Base-by-base conservation (phyloP, 2,113 vertebrate species). In the Chionodraco myersi region DNA sequence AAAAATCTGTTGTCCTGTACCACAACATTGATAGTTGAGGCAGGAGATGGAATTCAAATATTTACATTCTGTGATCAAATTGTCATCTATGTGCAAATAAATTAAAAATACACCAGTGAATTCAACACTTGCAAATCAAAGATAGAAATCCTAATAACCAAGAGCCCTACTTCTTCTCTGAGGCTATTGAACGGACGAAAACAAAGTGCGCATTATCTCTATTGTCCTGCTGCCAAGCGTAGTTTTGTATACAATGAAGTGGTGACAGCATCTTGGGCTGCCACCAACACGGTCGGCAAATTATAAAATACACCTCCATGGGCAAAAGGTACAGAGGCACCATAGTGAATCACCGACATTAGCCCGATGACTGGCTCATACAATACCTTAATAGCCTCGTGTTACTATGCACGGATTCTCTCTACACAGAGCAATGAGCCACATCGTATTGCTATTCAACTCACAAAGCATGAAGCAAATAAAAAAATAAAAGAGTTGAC, bases 211-310 rank as follows among this genome's bases (percentile, higher is more conserved):
- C 21, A 72, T 77, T 80, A 80, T 86, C 77, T 80, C 63, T 48
- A 41, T 70, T 77, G 45, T 65, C 48, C 67, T 16, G 23, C 75
- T 89, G 83, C 81, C 71, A 84, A 83, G 80, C 56, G 15, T 75
- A 48, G 3, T 65, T 80, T 84, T 79, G 77, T 79, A 58, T 61
- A 89, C 82, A 82, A 73, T 77, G 75, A 82, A 78, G n/a, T 26
- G 6, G 75, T 77, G 88, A 91, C 91, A 91, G 68, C n/a, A 78
- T 88, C 86, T 91, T 86, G 88, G 88, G 81, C 77, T 23, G 63
- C 76, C 52, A 77, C 89, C 88, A 90, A 73, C 79, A 62, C 13
- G 63, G 72, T 67, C 60, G 60, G 69, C 77, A 80, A 86, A 85
- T 90, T 88, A 91, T 88, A 79, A 90, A 92, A 91, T 72, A 84